Percentiles rank a stretch among this genome's conserved stretches.
phyloP scores from a whole-genome alignment of 2,888 invertebrate species.

The Galeopsomyia nigrocyanea region DNA sequence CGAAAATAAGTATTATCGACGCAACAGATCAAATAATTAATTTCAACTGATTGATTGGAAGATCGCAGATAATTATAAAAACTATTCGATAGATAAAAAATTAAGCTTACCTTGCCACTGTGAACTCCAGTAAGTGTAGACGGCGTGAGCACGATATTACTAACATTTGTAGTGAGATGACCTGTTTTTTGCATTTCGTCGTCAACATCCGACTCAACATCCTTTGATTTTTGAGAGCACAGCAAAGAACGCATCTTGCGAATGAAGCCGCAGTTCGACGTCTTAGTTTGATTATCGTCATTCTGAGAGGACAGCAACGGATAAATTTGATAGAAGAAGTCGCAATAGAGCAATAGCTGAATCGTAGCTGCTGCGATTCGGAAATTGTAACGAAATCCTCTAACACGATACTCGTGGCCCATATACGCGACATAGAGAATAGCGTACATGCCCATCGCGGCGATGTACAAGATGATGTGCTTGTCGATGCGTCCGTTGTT shows the following conservation, averaged over 20 bases:
- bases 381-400: not conserved
- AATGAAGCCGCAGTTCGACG: no score
- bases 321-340: slow-evolving; percentile 15
- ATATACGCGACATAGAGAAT: slow-evolving; percentile 8
- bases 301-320: not conserved
- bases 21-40: no score
- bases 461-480: slow-evolving; percentile 15
- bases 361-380: not conserved
- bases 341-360: slow-evolving; percentile 16
- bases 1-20: no score
- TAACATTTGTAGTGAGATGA: slow-evolving; percentile 16
- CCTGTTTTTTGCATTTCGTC: not conserved
- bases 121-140: not conserved
- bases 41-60: no score
- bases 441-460: slow-evolving; percentile 9
- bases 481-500: slow-evolving; percentile 18
- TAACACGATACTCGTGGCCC: not conserved
- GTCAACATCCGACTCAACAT: not conserved
- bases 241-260: no score
- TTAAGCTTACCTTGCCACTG: slow-evolving; percentile 27
- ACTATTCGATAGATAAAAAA: no score
- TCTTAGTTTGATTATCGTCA: no score
- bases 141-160: slow-evolving; percentile 19
- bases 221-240: no score
- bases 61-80: no score